Base-by-base conservation (phyloP, 2,888 invertebrate genomes). In the Mystacides longicornis region DNA sequence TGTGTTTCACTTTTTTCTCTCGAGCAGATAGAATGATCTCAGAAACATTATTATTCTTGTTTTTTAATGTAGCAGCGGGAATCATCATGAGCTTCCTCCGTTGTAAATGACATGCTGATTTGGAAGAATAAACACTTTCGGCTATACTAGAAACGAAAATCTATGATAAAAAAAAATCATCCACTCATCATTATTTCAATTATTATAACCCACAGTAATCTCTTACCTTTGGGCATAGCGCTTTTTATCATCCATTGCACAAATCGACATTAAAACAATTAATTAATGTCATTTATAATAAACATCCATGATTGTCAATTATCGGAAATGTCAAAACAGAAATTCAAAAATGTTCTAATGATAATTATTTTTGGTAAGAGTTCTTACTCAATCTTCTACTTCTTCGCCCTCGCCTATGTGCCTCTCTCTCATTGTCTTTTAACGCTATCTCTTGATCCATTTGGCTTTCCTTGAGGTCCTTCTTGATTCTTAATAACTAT, bases 1-100 rank as follows among this genome's bases (percentile, higher is more conserved):
- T 72, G 55, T 86, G 85, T 65, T 89, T 86, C 23, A 88, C 77
- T 23, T 86, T 78, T 57, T 89, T 77, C 59, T 87, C 80, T 70
- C 88, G 86, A 1, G 89, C 89, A 0, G 89, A 89, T 61, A 87
- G 72, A 47, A 90, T 85, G 14, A 89, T 76, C 67, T 89, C 76
- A 9, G 76, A 69, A 33, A 76, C 74, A 33, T 68, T 73, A 48
- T 69, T 64, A 56, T 75, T 73, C 0, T 71, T 69, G 22, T 47
- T 45, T 37, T 52, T 56, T 16, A 70, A 62, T 0, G 70, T 14
- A 7, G 37, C 37, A 7, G 37, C 37, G 14, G 37, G 37, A 14
- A n/a, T 4, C 37, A 37, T 14, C n/a, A 37, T 37, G 14, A 37
- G 16, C 16, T 74, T 75, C 27, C 74, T 70, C 63, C 75, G 75